Percentiles rank a stretch among this genome's conserved stretches.
Evolutionary conservation across 2,113 vertebrate genomes (phyloP).

Genomic region (Acrocephalus arundinaceus): DNA sequence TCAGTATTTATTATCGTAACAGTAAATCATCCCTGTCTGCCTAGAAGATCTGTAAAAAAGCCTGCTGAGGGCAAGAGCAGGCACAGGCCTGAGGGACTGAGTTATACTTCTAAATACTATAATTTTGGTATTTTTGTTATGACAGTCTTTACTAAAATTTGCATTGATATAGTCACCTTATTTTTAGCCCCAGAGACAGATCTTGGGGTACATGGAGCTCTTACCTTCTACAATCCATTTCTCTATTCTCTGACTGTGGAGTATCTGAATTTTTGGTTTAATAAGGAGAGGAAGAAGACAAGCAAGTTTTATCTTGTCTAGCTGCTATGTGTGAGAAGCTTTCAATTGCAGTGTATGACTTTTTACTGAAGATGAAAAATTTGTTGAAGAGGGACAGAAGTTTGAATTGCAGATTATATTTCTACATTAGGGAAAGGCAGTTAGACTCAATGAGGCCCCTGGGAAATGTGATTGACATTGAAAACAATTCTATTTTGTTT

Average conservation of each 20-base stretch:
- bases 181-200: neutral
- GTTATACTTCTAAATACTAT: neutral
- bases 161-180: neutral
- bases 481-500: constrained; percentile 19
- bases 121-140: neutral
- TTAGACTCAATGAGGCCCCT: neutral
- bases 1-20: constrained; percentile 1
- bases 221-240: neutral
- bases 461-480: constrained; percentile 16
- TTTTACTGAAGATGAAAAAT: constrained; percentile 18
- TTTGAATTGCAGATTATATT: constrained; percentile 6
- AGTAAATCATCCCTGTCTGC: constrained; percentile 20
- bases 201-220: neutral
- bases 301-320: neutral
- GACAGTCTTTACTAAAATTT: neutral
- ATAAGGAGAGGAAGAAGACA: neutral
- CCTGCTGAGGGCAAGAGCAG: neutral
- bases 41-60: neutral
- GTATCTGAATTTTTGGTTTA: neutral
- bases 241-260: neutral
- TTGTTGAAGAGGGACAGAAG: neutral
- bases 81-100: neutral
- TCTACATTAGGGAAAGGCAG: constrained; percentile 1
- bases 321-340: neutral
- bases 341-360: neutral